Evolutionary conservation across 2,797 vertebrate genomes (phyloP), one percentile per base, ranked within the genome.

Genomic region (Cossypha heuglini): DNA sequence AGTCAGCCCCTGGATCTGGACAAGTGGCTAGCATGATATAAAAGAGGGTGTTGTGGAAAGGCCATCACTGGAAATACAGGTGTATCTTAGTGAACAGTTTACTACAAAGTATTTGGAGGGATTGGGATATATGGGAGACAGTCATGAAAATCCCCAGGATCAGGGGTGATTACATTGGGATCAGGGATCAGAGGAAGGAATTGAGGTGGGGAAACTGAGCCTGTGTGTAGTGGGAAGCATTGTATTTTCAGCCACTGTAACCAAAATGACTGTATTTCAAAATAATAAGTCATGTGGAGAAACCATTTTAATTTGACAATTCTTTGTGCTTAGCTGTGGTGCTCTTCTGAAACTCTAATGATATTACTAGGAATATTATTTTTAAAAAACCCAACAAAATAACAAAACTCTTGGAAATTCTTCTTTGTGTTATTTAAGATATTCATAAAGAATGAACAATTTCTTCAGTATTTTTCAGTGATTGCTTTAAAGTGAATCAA

Each of bases 321-420:
- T 71, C 15, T 80, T 45, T 71, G 18, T 80, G 49, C 61, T 63
- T 74, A 80, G 38, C 26, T 52, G 1, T n/a, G 37, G 11, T 2
- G 1, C 9, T 67, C 3, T 88, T 71, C 26, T 64, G 37, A 86
- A 67, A 54, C 10, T 58, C 21, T 40, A 51, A 8, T 61, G 15
- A 52, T 58, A 37, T n/a, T 83, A 37, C 9, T 35, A 13, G 7
- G 16, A 26, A 22, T 48, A 7, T 26, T 88, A 31, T 58, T 58
- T 2, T 0, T 5, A 67, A 76, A 38, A 40, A 10, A 45, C 13
- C 1, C 4, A 35, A 25, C 22, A 55, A n/a, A 61, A n/a, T 13
- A 33, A 14, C 5, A 64, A 25, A 49, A 29, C 4, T 58, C 28
- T 22, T 83, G 17, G 24, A 71, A 86, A 38, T 72, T 45, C 19